A percentile compares a stretch with the other conserved stretches of the same genome.
Conservation (phyloP, 2,113 vertebrate genomes). For the Ophiodon elongatus region DNA sequence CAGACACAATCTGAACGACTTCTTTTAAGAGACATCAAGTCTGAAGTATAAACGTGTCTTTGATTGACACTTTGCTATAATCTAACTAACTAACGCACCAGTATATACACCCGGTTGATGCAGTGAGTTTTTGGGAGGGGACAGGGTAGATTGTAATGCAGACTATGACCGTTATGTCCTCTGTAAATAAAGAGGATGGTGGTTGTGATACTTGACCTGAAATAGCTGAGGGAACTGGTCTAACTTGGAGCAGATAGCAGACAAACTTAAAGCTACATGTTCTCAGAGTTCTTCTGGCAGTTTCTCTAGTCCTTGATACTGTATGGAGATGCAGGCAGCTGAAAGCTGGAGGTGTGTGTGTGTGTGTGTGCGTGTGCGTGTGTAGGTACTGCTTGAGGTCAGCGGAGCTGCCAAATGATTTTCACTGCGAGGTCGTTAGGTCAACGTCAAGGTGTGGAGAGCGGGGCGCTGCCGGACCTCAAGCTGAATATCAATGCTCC, state of each 20-base stretch:
- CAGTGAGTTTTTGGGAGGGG: too few species aligned
- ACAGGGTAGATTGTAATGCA: too few species aligned
- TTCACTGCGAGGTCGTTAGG: slow-evolving; percentile 55
- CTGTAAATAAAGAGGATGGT: too few species aligned
- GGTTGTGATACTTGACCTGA: neutral
- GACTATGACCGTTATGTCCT: too few species aligned
- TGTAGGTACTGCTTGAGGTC: slow-evolving; percentile 34
- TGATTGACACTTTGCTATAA: too few species aligned
- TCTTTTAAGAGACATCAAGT: too few species aligned
- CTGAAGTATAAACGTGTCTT: too few species aligned
- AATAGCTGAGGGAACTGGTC: neutral
- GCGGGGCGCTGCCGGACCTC: slow-evolving; percentile 4
- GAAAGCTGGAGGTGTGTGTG: slow-evolving; percentile 21
- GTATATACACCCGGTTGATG: too few species aligned
- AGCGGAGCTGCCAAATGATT: slow-evolving; percentile 57
- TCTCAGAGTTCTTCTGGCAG: neutral
- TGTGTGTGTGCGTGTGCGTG: neutral
- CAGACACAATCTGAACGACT: too few species aligned
- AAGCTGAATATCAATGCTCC: slow-evolving; percentile 66
- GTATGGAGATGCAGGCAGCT: slow-evolving; percentile 16
- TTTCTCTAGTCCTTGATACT: neutral
- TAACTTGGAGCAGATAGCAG: neutral
- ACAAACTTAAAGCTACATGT: neutral
- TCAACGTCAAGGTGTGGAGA: slow-evolving; percentile 50
- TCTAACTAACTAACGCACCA: too few species aligned